These are phyloP conservation scores for Julus scandinavius DNA, from an alignment of 2,888 invertebrate species.

Conservation along the genomic window DNA sequence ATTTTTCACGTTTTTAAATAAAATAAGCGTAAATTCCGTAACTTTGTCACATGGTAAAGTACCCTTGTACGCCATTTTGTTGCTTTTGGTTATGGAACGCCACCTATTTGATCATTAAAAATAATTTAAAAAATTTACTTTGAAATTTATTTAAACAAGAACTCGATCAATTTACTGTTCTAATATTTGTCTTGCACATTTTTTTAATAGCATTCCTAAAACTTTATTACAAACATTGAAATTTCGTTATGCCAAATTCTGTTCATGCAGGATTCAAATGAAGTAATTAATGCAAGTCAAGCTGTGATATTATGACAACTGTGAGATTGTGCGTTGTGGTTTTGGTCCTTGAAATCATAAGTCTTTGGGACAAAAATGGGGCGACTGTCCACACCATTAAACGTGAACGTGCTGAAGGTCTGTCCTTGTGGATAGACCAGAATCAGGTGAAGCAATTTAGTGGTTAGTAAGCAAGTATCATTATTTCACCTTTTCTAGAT, in stretches of 20 bases:
- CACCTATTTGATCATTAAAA: no score
- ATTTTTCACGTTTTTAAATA: constrained; percentile 52
- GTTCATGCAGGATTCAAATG: no score
- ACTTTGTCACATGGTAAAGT: constrained; percentile 24
- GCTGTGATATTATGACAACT: constrained; percentile 34
- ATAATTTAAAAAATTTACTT: no score
- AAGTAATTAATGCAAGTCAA: neutral
- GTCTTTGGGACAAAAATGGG: neutral
- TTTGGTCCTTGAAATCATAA: constrained; percentile 29
- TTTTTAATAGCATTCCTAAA: no score
- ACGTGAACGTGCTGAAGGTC: constrained; percentile 46
- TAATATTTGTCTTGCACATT: no score
- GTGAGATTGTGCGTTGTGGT: constrained; percentile 4
- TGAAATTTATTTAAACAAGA: no score
- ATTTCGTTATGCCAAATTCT: no score
- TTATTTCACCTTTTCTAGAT: neutral
- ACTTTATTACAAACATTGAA: no score
- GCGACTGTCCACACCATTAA: neutral
- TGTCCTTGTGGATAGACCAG: constrained; percentile 55
- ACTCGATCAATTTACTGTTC: no score
- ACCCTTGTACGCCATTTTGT: constrained; percentile 28
- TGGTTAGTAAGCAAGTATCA: constrained; percentile 49
- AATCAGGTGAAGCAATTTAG: constrained; percentile 55
- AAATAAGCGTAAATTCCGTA: constrained; percentile 15
- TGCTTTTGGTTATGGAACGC: no score